phyloP scores from a whole-genome alignment of 2,113 vertebrate genomes.

The Pelvicachromis taeniatus region DNA sequence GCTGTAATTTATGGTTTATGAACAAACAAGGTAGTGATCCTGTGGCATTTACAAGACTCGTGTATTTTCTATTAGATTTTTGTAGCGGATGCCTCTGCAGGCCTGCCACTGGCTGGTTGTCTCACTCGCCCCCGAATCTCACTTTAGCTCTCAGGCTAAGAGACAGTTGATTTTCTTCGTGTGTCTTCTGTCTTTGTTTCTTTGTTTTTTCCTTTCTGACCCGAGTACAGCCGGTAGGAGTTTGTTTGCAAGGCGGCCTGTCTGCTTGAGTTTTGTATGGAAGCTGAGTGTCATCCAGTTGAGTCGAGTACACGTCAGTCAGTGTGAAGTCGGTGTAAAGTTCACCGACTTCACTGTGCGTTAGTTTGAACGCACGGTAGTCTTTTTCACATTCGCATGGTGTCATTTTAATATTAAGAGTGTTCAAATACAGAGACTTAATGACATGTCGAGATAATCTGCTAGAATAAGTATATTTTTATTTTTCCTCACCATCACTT shows the following conservation, averaged over 20 bases:
- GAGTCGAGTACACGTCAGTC: not conserved
- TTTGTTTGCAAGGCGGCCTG: not conserved
- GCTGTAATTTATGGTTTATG: conserved; percentile 2
- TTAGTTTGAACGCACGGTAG: not conserved
- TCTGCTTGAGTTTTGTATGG: not conserved
- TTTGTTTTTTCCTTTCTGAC: not conserved
- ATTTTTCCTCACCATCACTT: not conserved
- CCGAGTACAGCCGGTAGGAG: not conserved
- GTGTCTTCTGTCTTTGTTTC: not conserved
- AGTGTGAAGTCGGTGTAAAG: not conserved
- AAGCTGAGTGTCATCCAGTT: not conserved
- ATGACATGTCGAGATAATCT: not conserved
- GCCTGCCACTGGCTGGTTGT: not conserved
- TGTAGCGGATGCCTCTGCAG: not conserved
- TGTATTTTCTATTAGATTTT: conserved; percentile 17
- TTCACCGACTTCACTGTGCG: no score
- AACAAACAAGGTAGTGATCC: conserved; percentile 30
- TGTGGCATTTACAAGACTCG: conserved; percentile 13
- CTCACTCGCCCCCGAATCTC: conserved; percentile 8
- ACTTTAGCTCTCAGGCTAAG: conserved; percentile 1
- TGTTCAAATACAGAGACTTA: not conserved
- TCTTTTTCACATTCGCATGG: not conserved
- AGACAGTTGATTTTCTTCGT: not conserved
- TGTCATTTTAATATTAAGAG: not conserved
- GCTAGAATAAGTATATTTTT: not conserved